Evolutionary conservation across 30 jellyfish, hydroid and myxozoan species (phyloP), one percentile per base, ranked within the genome.

Genomic region (Phacellophora camtschatica): DNA sequence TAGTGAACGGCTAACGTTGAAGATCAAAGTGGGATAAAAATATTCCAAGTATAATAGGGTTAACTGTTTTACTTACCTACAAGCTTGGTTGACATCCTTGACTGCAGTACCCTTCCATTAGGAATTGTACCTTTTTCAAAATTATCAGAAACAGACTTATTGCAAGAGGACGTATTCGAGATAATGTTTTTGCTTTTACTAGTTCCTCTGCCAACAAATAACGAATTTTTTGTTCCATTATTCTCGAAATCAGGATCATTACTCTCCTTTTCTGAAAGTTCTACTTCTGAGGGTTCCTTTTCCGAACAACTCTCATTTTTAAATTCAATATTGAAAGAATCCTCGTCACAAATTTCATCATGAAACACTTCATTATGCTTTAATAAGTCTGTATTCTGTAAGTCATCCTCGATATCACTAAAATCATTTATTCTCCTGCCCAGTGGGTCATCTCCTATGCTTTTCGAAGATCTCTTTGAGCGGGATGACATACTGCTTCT

Each of bases 371-470:
- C 96, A 76, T 90, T 83, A 39, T 90, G 58, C 35, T 74, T 53
- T 29, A 50, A 3, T 49, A 83, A 54, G 51, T 83, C 92, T 22
- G 66, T 48, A 15, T 74, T 65, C 23, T 18, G 27, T 36, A 80
- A 54, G 0, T 89, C 97, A 2, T 68, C 92, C 2, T 79, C 98
- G 2, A 76, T 35, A 22, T 84, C 95, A 7, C 57, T 45, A 11
- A 79, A 70, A 51, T 85, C 81, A 42, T 71, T 85, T 35, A 77
- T 61, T 16, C 70, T 70, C 37, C 62, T 91, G n/a, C 95, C 96
- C 35, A 91, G 61, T 4, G 98, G 96, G 56, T 91, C 96, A 25
- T 84, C 86, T 29, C 93, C 88, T 23, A 67, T 75, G 58, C 88
- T 88, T 49, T 88, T 71, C 16, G 87, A 46, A 1, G 95, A 84